phyloP scores from a whole-genome alignment of 2,113 vertebrate species.

The Crotalus helleri region DNA sequence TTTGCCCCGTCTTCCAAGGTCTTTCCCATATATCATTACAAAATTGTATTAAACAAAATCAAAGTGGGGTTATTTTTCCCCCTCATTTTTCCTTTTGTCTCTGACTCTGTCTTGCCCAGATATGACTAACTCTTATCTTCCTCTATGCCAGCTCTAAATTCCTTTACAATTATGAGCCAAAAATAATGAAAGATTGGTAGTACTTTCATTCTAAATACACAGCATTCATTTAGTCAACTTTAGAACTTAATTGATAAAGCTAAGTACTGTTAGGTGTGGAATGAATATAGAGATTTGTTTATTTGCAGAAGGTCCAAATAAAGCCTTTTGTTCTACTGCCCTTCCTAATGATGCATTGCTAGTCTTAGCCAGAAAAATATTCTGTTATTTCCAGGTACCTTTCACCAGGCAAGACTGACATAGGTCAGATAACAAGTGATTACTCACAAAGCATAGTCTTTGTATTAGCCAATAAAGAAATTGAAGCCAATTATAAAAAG shows the following conservation, averaged over 20 bases:
- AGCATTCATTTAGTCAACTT: not conserved
- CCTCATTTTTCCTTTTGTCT: not conserved
- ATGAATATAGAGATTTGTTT: not conserved
- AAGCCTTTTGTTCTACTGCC: constrained; percentile 1
- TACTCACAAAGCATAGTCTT: not conserved
- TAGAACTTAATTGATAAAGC: not conserved
- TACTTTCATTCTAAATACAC: not conserved
- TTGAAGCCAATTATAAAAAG: not conserved
- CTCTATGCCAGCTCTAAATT: not conserved
- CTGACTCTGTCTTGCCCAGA: not conserved
- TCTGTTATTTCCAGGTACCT: not conserved
- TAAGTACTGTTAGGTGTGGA: not conserved
- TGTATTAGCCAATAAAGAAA: not conserved
- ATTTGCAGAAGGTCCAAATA: not conserved
- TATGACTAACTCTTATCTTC: not conserved
- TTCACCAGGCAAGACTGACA: constrained; percentile 4
- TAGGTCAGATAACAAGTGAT: not conserved
- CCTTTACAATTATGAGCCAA: not conserved
- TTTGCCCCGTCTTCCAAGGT: not conserved
- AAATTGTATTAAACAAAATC: not conserved
- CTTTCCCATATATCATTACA: not conserved
- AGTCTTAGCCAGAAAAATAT: not conserved
- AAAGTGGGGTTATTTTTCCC: not conserved
- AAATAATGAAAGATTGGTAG: not conserved
- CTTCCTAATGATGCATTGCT: not conserved